These are phyloP conservation scores for Steinernema scapterisci DNA, from an alignment of 2,888 invertebrate genomes.

Conservation along the genomic window DNA sequence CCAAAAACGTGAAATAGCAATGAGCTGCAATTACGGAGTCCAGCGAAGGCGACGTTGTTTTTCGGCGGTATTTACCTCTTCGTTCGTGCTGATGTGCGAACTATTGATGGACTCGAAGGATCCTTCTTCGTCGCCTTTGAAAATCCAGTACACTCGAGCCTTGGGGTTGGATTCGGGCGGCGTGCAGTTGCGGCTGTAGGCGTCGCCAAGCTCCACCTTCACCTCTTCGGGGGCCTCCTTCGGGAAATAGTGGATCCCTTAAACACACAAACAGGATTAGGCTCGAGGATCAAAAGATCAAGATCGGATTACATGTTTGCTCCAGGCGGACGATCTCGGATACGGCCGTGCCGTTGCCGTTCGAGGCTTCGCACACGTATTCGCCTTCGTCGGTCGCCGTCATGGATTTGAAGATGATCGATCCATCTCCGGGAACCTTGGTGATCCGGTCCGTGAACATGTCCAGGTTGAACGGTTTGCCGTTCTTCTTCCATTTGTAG, in stretches of 20 bases:
- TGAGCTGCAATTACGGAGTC: conserved; percentile 16
- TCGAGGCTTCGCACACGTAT: conserved; percentile 79
- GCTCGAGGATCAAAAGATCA: conserved; percentile 10
- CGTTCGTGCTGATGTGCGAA: conserved; percentile 66
- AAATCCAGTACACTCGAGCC: conserved; percentile 66
- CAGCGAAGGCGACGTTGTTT: background rate
- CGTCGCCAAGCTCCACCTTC: conserved; percentile 63
- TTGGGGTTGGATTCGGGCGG: conserved; percentile 64
- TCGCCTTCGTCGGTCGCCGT: conserved; percentile 59
- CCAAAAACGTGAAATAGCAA: conserved; percentile 16
- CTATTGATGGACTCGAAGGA: conserved; percentile 64
- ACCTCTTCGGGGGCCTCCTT: conserved; percentile 52
- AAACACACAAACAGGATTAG: conserved; percentile 32
- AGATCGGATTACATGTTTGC: conserved; percentile 60
- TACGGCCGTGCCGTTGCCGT: conserved; percentile 81
- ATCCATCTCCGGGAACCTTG: conserved; percentile 90
- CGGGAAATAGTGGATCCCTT: conserved; percentile 59
- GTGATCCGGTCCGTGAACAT: conserved; percentile 82
- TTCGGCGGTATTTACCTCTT: conserved; percentile 50
- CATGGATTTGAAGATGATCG: conserved; percentile 72
- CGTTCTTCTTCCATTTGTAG: conserved; percentile 89
- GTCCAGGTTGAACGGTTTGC: conserved; percentile 80
- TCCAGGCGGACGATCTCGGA: conserved; percentile 55
- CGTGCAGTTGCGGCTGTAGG: conserved; percentile 63
- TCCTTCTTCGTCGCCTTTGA: conserved; percentile 61